These are phyloP conservation scores for Oegoconia quadripuncta DNA, from an alignment of 2,888 invertebrate genomes.

Conservation along the genomic window DNA sequence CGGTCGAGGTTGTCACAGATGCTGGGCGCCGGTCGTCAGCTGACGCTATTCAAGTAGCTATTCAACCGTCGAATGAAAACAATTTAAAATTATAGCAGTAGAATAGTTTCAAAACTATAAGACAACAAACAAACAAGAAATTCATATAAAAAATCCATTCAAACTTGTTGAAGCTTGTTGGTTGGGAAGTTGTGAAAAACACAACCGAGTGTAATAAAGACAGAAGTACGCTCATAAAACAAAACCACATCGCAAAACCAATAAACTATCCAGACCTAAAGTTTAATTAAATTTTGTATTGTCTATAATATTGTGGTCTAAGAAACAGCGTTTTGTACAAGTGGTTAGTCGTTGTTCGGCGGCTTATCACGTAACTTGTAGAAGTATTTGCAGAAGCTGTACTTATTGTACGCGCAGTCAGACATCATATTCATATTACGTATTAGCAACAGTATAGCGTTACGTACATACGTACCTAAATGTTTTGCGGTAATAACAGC, in stretches of 20 bases:
- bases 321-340: too few species aligned
- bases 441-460: too few species aligned
- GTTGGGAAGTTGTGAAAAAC: slow-evolving; percentile 11
- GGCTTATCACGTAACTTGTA: too few species aligned
- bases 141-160: background rate
- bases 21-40: too few species aligned
- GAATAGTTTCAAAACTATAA: background rate
- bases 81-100: background rate
- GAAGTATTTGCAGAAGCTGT: too few species aligned
- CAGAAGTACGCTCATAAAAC: slow-evolving; percentile 44
- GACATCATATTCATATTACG: too few species aligned
- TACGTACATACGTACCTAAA: too few species aligned
- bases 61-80: too few species aligned
- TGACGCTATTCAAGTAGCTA: background rate
- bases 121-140: background rate
- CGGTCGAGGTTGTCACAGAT: too few species aligned
- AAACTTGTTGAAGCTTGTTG: background rate
- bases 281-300: slow-evolving; percentile 75
- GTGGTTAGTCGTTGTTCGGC: too few species aligned
- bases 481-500: too few species aligned
- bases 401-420: too few species aligned
- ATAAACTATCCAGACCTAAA: slow-evolving; percentile 66
- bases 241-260: slow-evolving; percentile 53
- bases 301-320: slow-evolving; percentile 47
- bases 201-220: slow-evolving; percentile 24